Conservation (phyloP, 2,797 vertebrate genomes). For the Poecilia gillii region DNA sequence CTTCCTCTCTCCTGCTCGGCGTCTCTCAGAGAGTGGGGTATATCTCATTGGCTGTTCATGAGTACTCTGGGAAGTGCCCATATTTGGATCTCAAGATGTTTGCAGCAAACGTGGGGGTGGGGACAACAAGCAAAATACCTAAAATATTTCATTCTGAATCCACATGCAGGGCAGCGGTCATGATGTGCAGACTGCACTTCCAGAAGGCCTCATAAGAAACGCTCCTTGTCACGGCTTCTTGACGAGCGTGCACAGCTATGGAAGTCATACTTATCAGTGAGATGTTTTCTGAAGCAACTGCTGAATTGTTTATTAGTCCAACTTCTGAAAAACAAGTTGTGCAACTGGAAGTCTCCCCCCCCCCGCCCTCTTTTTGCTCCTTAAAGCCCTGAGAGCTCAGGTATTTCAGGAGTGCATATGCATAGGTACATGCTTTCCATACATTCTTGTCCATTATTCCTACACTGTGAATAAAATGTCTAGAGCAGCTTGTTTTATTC, state of each 20-base stretch:
- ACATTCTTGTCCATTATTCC: background rate
- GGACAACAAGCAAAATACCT: conserved; percentile 63
- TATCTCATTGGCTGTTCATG: conserved; percentile 62
- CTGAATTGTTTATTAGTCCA: conserved; percentile 61
- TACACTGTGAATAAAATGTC: conserved; percentile 9
- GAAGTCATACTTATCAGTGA: conserved; percentile 54
- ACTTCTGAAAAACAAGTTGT: conserved; percentile 75
- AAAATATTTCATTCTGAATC: conserved; percentile 62
- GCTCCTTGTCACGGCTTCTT: conserved; percentile 16
- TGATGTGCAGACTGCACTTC: conserved; percentile 25
- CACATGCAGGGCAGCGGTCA: conserved; percentile 29
- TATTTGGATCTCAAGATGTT: conserved; percentile 71
- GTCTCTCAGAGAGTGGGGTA: conserved; percentile 40
- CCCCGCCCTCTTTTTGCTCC: conserved; percentile 52
- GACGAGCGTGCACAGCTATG: conserved; percentile 29
- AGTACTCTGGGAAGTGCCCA: conserved; percentile 72
- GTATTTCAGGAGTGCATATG: conserved; percentile 38
- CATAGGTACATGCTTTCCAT: conserved; percentile 4
- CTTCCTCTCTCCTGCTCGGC: background rate
- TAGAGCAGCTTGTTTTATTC: conserved; percentile 1
- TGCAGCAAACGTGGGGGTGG: conserved; percentile 28
- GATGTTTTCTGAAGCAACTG: conserved; percentile 60
- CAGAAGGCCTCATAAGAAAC: conserved; percentile 33
- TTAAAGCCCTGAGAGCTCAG: conserved; percentile 66
- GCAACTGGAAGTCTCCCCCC: conserved; percentile 69